Conservation (phyloP, 2,888 invertebrate genomes). For the Onchidella celtica region DNA sequence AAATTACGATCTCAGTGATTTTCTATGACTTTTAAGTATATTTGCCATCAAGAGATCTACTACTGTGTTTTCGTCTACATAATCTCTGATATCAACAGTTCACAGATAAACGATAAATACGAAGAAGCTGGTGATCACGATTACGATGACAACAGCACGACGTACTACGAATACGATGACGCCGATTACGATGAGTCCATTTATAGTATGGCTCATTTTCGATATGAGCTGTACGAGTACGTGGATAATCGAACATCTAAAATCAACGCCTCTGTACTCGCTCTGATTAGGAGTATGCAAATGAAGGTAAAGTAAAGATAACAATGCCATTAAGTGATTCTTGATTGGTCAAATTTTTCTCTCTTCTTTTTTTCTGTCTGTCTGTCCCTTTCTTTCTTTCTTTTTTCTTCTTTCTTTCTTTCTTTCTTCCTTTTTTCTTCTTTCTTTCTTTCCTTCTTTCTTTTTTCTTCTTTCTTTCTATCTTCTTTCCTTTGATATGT, state of each 20-base stretch:
- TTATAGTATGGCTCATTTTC: slow-evolving; percentile 16
- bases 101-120: no score
- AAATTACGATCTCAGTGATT: no score
- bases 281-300: background rate
- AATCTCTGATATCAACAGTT: no score
- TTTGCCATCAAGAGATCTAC: no score
- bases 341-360: background rate
- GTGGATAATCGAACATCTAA: background rate
- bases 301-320: slow-evolving; percentile 11
- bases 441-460: background rate
- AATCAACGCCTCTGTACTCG: background rate
- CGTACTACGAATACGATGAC: background rate
- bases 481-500: no score
- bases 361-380: background rate
- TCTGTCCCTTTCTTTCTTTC: background rate
- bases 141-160: background rate
- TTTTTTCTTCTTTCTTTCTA: background rate
- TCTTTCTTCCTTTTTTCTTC: background rate
- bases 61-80: no score
- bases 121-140: background rate
- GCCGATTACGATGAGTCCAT: background rate
- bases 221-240: background rate
- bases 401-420: background rate
- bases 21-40: no score
- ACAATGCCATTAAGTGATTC: background rate